Base-by-base conservation (phyloP, 1,140 invertebrate species). In the Papilio machaon region DNA sequence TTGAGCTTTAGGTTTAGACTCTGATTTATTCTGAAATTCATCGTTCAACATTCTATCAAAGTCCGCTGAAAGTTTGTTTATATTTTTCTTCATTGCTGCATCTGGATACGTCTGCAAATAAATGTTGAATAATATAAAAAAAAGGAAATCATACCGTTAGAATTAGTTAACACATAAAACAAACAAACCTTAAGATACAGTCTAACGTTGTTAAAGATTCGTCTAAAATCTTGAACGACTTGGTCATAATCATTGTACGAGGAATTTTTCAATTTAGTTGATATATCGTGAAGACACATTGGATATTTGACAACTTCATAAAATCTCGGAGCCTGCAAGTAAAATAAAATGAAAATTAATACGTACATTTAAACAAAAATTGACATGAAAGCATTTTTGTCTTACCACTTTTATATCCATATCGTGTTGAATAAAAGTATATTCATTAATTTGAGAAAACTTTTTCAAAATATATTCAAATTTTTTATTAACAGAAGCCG, bases 281-380 rank as follows among this genome's bases (percentile, higher is more conserved):
- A 89, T 80, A 95, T 94, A 82, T 95, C 92, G 73, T 93, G 89
- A 11, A 95, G 87, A 77, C 92, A 93, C 91, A 95, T 94, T 19
- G 94, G 94, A 85, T 94, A 91, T 82, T 95, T 95, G n/a, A 95
- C 91, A 23, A 95, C 90, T 86, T 94, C 94, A 79, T 94, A 94
- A 86, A 94, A 95, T 82, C 93, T 89, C n/a, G 94, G 94, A 79
- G 92, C 93, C 94, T 95, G 86, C 67, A 92, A 91, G 15, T 19
- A 81, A 58, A 82, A 52, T 60, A 38, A 17, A 19, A 73, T 60
- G 15, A 64, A 67, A 73, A 52, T 81, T 9, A 76, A 58, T 70
- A 46, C 54, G 58, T 30, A 81, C 13, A 58, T 13, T 52, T 11
- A 73, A 47, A 9, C 73, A 54, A 74, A 73, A 77, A 35, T n/a